Evolutionary conservation across 2,888 invertebrate genomes (phyloP).

Genomic region (Clepsis dumicolana): DNA sequence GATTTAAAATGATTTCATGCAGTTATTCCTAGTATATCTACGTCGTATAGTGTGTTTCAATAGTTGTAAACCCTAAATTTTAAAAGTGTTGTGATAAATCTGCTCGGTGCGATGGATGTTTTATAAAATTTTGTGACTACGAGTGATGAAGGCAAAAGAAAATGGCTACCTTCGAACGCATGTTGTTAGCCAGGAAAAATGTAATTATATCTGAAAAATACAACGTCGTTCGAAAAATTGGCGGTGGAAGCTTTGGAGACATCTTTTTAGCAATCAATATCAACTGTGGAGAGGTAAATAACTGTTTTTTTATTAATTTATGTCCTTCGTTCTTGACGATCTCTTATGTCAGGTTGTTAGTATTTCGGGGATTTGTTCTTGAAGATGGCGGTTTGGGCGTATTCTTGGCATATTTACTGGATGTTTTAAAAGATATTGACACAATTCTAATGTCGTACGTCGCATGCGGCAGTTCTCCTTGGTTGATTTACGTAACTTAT

Average conservation of each 20-base stretch:
- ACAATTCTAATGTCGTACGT: slow-evolving; percentile 17
- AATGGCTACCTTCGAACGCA: slow-evolving; percentile 83
- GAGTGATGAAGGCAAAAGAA: slow-evolving; percentile 81
- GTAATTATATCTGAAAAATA: slow-evolving; percentile 93
- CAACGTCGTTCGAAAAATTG: slow-evolving; percentile 98
- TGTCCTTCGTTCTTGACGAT: slow-evolving; percentile 51
- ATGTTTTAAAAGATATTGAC: slow-evolving; percentile 16
- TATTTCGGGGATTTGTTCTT: slow-evolving; percentile 72
- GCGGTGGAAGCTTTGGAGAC: slow-evolving; percentile 99
- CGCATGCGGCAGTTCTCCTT: slow-evolving; percentile 13
- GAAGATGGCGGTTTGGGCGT: slow-evolving; percentile 77
- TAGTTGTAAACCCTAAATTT: slow-evolving; percentile 66
- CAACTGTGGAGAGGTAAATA: slow-evolving; percentile 94
- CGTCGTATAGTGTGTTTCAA: slow-evolving; percentile 68
- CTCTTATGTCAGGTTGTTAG: slow-evolving; percentile 62
- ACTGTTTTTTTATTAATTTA: slow-evolving; percentile 35
- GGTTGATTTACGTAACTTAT: slow-evolving; percentile 46
- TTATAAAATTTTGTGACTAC: slow-evolving; percentile 74
- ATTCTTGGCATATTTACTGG: slow-evolving; percentile 45
- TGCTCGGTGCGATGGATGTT: slow-evolving; percentile 72
- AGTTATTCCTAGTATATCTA: slow-evolving; percentile 70
- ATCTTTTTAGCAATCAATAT: slow-evolving; percentile 98
- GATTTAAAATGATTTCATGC: slow-evolving; percentile 75
- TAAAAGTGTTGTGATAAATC: slow-evolving; percentile 70
- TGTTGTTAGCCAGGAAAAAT: slow-evolving; percentile 76